Base-by-base conservation (phyloP, 2,797 vertebrate species). In the Naso thynnoides region DNA sequence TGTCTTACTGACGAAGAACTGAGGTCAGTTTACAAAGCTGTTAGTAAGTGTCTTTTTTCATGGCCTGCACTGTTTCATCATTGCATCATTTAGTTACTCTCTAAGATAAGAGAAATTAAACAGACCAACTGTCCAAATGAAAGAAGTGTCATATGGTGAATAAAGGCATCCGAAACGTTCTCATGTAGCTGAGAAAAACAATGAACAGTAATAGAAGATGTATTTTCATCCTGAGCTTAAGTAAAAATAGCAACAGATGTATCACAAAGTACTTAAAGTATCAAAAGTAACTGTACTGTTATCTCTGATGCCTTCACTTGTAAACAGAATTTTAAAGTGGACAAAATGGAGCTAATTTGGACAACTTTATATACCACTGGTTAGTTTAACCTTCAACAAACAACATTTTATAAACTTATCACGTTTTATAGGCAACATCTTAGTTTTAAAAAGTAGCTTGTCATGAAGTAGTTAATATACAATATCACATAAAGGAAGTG, bases 1-100 rank as follows among this genome's bases (percentile, higher is more conserved):
- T 29, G 13, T 47, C 47, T 33, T n/a, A 54, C 8, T 58, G 42
- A 72, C 10, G 21, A 36, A 19, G 24, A 74, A 42, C 42, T 68
- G 49, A 45, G 70, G 47, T 26, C 18, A 53, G 3, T 50, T 76
- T 54, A 49, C 33, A n/a, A 24, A 23, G 10, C 14, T 74, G 45
- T 72, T 50, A 52, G 33, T 38, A 26, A 58, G 31, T 26, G 41
- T 23, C 6, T 21, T 31, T 27, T 54, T 58, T 55, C 27, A 26
- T 3, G 6, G 9, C 1, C 38, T 70, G 23, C 24, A 41, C 3
- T 21, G 24, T 62, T 70, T 61, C 6, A 47, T 61, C 19, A 13
- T 21, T 58, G 8, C 44, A 26, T 39, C 3, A 38, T 74, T 44
- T 18, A 41, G 36, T 50, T 58, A 1, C 15, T 7, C 2, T 0